These are phyloP conservation scores for Penaeus japonicus DNA, from an alignment of 1,140 invertebrate genomes.

Conservation along the genomic window DNA sequence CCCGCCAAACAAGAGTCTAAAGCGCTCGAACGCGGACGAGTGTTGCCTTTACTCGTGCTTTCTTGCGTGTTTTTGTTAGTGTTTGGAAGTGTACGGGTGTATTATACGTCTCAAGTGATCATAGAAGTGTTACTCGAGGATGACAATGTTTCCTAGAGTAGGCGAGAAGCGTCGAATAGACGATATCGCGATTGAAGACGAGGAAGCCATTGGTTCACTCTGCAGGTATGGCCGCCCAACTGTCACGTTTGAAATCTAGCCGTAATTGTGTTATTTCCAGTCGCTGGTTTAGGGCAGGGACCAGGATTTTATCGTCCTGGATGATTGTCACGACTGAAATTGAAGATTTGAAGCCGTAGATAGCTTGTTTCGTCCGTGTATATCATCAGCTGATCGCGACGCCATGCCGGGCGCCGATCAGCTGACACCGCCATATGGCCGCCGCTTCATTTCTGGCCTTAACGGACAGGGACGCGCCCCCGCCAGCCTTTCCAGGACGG, in stretches of 20 bases:
- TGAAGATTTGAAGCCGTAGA: neutral
- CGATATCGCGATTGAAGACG: slow-evolving; percentile 51
- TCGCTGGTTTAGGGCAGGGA: neutral
- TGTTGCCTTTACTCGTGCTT: slow-evolving; percentile 51
- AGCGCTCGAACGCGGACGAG: slow-evolving; percentile 42
- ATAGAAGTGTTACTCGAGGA: slow-evolving; percentile 36
- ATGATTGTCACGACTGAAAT: slow-evolving; percentile 20
- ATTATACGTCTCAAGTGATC: slow-evolving; percentile 25
- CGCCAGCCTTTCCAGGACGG: neutral
- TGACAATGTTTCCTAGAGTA: slow-evolving; percentile 55
- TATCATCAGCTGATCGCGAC: slow-evolving; percentile 55
- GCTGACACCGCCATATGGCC: slow-evolving; percentile 55
- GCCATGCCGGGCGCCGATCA: slow-evolving; percentile 53
- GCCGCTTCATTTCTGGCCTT: slow-evolving; percentile 33
- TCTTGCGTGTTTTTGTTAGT: slow-evolving; percentile 50
- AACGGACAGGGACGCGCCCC: neutral
- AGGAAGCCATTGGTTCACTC: slow-evolving; percentile 51
- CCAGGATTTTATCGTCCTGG: slow-evolving; percentile 2
- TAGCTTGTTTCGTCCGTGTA: neutral
- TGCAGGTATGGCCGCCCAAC: slow-evolving; percentile 55
- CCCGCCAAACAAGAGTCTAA: slow-evolving; percentile 52
- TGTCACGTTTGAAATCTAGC: slow-evolving; percentile 38
- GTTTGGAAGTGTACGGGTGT: slow-evolving; percentile 43
- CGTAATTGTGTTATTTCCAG: neutral
- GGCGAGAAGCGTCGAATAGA: slow-evolving; percentile 53